A percentile compares a stretch with the other conserved stretches of the same genome.
Evolutionary conservation across 2,113 vertebrate genomes (phyloP).

Genomic region (Acrocephalus kingi): DNA sequence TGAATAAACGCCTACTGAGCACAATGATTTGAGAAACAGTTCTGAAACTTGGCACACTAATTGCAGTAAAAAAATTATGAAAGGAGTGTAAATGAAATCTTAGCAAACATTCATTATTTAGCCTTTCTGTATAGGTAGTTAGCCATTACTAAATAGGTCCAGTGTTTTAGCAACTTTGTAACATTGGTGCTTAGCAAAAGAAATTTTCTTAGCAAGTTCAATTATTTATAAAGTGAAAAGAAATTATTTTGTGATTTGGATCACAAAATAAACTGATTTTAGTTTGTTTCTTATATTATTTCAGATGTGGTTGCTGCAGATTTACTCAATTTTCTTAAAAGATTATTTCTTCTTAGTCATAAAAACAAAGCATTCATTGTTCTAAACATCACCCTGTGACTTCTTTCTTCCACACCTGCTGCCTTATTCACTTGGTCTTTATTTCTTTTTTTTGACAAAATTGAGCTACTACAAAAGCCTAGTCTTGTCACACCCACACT

Average conservation of each 20-base stretch:
- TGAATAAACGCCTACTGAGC: neutral
- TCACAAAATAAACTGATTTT: neutral
- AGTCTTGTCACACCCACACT: neutral
- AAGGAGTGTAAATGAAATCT: neutral
- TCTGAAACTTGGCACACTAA: neutral
- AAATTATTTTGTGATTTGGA: neutral
- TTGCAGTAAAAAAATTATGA: neutral
- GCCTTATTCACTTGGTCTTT: neutral
- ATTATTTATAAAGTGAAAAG: neutral
- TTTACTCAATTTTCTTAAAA: neutral
- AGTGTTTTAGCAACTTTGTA: neutral
- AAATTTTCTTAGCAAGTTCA: neutral
- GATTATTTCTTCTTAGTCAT: neutral
- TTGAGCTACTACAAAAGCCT: neutral
- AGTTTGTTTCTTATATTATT: neutral
- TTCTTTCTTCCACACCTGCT: neutral
- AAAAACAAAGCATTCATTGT: neutral
- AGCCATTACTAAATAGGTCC: neutral
- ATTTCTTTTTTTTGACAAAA: neutral
- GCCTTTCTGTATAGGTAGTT: neutral
- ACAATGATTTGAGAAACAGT: neutral
- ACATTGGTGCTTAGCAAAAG: neutral
- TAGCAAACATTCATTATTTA: neutral
- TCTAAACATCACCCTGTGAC: neutral
- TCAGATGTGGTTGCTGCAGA: neutral